A percentile compares a stretch with the other conserved stretches of the same genome.
Evolutionary conservation across 2,797 vertebrate species (phyloP).

Genomic region (Halcyon smyrnensis): DNA sequence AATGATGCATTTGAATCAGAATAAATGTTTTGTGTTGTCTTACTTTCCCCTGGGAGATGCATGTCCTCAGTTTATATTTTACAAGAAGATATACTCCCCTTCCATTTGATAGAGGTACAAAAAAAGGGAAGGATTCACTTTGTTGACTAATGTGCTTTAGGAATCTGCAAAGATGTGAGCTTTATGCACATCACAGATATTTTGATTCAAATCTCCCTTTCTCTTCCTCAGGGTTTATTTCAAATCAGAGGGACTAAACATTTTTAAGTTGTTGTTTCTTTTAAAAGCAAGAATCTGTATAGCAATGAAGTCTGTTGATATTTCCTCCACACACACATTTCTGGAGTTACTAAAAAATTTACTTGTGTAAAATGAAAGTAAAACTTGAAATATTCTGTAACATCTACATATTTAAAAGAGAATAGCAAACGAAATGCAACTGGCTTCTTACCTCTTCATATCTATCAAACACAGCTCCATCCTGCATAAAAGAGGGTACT

Average conservation of each 20-base stretch:
- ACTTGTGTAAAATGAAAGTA: not conserved
- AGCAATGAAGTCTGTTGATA: not conserved
- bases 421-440: conserved; percentile 42
- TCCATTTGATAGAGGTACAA: not conserved
- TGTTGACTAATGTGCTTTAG: not conserved
- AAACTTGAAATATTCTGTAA: not conserved
- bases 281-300: not conserved
- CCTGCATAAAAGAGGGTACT: conserved; percentile 93
- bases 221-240: conserved; percentile 1
- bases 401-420: not conserved
- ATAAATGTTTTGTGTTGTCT: not conserved
- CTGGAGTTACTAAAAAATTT: not conserved
- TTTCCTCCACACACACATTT: not conserved
- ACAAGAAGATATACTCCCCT: not conserved
- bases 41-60: not conserved
- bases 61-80: not conserved
- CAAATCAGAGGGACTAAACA: conserved; percentile 21
- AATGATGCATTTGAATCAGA: not conserved
- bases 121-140: not conserved
- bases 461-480: conserved; percentile 93
- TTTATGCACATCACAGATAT: not conserved
- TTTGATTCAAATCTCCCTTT: conserved; percentile 26
- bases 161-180: not conserved
- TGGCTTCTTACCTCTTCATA: conserved; percentile 93
- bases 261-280: not conserved